A percentile compares a stretch with the other conserved stretches of the same genome.
phyloP scores from a whole-genome alignment of 2,797 vertebrate genomes.

The Oreochromis grahami region DNA sequence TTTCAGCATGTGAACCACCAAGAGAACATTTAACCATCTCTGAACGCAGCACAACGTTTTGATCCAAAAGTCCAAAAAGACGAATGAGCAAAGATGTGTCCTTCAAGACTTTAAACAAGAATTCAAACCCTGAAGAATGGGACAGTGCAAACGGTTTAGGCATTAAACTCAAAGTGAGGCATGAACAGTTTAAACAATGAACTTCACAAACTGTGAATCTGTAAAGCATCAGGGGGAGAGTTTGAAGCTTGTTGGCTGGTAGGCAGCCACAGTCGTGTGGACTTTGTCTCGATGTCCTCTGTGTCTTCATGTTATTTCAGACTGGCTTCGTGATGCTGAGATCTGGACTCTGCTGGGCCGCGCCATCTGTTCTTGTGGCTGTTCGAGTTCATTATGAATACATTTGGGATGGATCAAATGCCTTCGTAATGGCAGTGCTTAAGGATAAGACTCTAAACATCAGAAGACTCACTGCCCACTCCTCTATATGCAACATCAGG shows the following conservation, averaged over 20 bases:
- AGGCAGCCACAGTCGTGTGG: background rate
- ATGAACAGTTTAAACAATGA: background rate
- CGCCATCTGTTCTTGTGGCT: background rate
- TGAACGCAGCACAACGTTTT: rapidly evolving
- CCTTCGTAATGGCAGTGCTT: background rate
- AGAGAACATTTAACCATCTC: background rate
- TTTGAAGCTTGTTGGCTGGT: background rate
- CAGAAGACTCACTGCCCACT: background rate
- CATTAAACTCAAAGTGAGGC: background rate
- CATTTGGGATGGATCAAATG: background rate
- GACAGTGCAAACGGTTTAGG: background rate
- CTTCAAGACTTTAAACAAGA: background rate
- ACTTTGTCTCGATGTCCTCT: background rate
- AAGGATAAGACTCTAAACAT: background rate
- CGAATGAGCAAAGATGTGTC: rapidly evolving
- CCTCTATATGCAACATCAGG: background rate
- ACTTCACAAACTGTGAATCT: background rate
- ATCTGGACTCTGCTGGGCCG: background rate
- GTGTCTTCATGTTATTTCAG: background rate
- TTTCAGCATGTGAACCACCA: too few species aligned
- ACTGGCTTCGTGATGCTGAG: background rate
- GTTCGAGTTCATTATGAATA: background rate
- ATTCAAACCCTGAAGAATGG: background rate
- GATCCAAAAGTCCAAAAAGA: background rate
- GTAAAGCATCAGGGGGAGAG: rapidly evolving